Base-by-base conservation (phyloP, 1,140 invertebrate genomes). In the Microplitis mediator region DNA sequence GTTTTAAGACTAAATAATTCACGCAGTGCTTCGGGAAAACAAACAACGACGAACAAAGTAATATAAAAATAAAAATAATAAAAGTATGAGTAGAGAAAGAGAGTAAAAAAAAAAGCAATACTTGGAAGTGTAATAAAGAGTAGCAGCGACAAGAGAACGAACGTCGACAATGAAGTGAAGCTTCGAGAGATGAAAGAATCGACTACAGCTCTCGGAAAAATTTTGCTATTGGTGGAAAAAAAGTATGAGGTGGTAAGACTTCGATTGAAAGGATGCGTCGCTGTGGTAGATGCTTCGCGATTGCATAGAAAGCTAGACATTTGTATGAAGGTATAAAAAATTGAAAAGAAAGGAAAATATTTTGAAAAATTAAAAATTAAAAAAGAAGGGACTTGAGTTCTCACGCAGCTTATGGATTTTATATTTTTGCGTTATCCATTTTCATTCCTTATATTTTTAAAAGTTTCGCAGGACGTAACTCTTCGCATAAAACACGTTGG, bases 401-500 rank as follows among this genome's bases (percentile, higher is more conserved):
- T 23, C 9, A 14, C 70, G 68, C 72, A 73, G 78, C 79, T 80
- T 78, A 80, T 79, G 77, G 78, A 81, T 81, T 79, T 74, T 75
- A 60, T 65, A n/a, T 14, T 14, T 54, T 5, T 16, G 16, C 3
- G n/a, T 54, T 72, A 60, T 45, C 60, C 60, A 60, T 72, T 77
- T 45, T 66, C 65, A 34, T 69, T 50, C 39, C 51, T 50, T n/a
- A 82, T 45, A 82, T 75, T 81, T 82, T 80, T 65, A 11, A 56
- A 75, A 62, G 51, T 52, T 16, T 45, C 13, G 50, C 71, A 67
- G 75, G 74, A 62, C 74, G 78, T 77, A 80, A 80, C 78, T 77
- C 77, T 77, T 81, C 72, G 78, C 77, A 80, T 75, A 78, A 78
- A 82, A 80, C 76, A 76, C 69, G 76, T 71, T 64, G 60, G 14